Conservation (phyloP, 2,888 invertebrate species). For the Drosophila mayaguana region DNA sequence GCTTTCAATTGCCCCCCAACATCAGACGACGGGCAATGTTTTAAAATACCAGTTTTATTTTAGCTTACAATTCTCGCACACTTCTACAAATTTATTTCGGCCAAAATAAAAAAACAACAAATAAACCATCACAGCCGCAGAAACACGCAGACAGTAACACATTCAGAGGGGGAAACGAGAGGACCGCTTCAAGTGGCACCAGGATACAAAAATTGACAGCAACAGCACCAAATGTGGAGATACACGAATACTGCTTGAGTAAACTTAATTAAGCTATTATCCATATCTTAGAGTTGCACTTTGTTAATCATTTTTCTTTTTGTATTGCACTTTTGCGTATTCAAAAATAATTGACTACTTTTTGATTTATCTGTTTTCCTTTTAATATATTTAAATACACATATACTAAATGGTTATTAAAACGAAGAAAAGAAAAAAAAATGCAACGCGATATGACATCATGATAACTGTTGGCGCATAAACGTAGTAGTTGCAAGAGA, state of each 20-base stretch:
- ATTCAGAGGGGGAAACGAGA: conserved; percentile 13
- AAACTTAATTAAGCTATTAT: not conserved
- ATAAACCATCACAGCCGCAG: conserved; percentile 40
- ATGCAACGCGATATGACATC: conserved; percentile 37
- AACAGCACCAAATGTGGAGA: conserved; percentile 33
- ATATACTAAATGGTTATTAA: no score
- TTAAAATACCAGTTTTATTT: conserved; percentile 55
- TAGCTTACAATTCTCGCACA: conserved; percentile 38
- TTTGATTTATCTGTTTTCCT: no score
- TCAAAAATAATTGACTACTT: no score
- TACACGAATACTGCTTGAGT: not conserved
- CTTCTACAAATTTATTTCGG: conserved; percentile 61
- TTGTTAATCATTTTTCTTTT: no score
- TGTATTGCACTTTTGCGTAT: no score
- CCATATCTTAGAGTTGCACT: no score
- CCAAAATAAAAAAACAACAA: no score
- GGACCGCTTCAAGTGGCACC: conserved; percentile 32
- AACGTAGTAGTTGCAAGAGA: conserved; percentile 40
- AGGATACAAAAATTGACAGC: conserved; percentile 60
- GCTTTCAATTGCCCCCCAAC: conserved; percentile 36
- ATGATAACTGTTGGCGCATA: conserved; percentile 40
- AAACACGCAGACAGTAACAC: conserved; percentile 30
- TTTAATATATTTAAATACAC: no score
- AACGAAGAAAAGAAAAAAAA: no score
- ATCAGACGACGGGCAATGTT: conserved; percentile 23